Base-by-base conservation (phyloP, 2,888 invertebrate genomes). In the Sinohyriopsis cumingii region DNA sequence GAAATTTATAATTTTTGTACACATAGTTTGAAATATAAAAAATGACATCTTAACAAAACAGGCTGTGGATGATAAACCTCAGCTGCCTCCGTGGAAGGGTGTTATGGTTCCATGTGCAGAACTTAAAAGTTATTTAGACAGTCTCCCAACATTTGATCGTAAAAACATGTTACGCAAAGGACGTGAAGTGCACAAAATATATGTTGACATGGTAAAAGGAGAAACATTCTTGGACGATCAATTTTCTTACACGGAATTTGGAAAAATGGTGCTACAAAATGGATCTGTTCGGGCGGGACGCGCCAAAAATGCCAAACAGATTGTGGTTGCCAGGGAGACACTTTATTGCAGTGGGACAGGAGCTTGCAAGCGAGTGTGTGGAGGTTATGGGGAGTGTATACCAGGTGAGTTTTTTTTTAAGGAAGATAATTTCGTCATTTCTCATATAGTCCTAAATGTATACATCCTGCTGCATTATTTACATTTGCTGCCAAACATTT, bases 81-180 rank as follows among this genome's bases (percentile, higher is more conserved):
- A 77, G 53, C 71, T 72, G 5, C 73, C 78, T 53, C 82, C 82
- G 5, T 82, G 77, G 76, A 86, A 85, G 68, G 86, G 85, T 7
- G 80, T 79, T 19, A 83, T 85, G 73, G 83, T 86, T 54, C 77
- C 79, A n/a, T 86, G 86, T 73, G 81, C 81, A 59, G 80, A 82
- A 56, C 73, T 86, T 28, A 82, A 84, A 59, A 80, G 80, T 54
- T 85, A 84, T 68, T 73, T 86, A 15, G 84, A 85, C 63, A 77
- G 81, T 5, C 71, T 85, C 60, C 81, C 84, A 25, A 83, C 80
- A 22, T 86, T 85, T 69, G 79, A 85, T 45, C 76, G 83, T 59
- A 84, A 84, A 56, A 83, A 83, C 68, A 86, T 86, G 86, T 76
- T 86, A 5, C 77, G 86, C 4, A 86, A 86, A 68, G 86, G 86